Evolutionary conservation across 2,888 invertebrate genomes (phyloP), one percentile per base, ranked within the genome.

Genomic region (Ochropleura plecta): DNA sequence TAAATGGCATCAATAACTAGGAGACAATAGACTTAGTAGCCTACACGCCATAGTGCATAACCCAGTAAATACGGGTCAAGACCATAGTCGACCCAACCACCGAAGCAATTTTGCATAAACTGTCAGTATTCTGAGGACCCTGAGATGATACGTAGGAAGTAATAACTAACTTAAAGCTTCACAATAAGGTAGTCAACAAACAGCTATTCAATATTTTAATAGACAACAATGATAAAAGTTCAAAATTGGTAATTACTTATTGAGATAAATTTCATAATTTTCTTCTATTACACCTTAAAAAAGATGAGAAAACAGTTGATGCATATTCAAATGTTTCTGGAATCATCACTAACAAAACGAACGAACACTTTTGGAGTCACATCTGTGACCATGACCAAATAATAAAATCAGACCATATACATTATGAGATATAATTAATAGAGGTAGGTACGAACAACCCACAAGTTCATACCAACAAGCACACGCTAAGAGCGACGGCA

Each of bases 1-100:
- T 44, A 64, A 66, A 70, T 68, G 30, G 16, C 44, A 49, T 65
- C 46, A 65, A 44, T 46, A 30, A 73, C 65, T 65, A 53, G 12
- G 46, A 74, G 53, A 85, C 78, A 84, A 82, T 70, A 75, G 71
- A 64, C 74, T 81, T 81, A 76, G 76, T 46, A 62, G 6, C 73
- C 83, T 53, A 85, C 78, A 78, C 78, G 40, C 68, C 10, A 63
- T 59, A 46, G 20, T 83, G 48, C 78, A 66, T 81, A 81, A 76
- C 30, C 65, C 42, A 20, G 57, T 74, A n/a, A 72, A 78, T 76
- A 83, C 76, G 18, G 85, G 78, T 83, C 86, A 85, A 81, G 75
- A 83, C 3, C 78, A 46, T 63, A 59, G 55, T 49, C 63, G 14
- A 68, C 69, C 69, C 64, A 66, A 63, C 30, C 71, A 70, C 49